Percentiles rank a stretch among this genome's conserved stretches.
Conservation (phyloP, 1,140 invertebrate species). For the Cotesia glomerata region DNA sequence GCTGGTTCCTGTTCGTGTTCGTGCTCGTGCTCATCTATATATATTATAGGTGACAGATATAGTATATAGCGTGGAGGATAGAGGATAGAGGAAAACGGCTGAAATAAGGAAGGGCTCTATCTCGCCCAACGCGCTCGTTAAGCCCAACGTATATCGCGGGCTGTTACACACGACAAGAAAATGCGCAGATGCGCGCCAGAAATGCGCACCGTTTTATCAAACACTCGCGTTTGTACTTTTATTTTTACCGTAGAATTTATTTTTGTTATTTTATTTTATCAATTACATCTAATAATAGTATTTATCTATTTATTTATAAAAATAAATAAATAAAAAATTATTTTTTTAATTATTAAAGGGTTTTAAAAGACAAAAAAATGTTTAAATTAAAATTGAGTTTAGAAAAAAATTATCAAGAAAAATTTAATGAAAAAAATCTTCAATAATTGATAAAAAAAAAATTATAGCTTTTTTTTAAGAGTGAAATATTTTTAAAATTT, state of each 20-base stretch:
- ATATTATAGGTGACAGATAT: background rate
- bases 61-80: background rate
- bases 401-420: no score
- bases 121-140: background rate
- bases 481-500: no score
- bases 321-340: background rate
- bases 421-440: no score
- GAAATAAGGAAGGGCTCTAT: background rate
- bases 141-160: background rate
- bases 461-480: no score
- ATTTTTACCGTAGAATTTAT: no score
- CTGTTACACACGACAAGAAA: background rate
- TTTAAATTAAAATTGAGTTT: no score
- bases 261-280: no score
- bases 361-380: no score
- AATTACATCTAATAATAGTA: background rate
- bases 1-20: no score
- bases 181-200: slow-evolving; percentile 8
- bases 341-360: no score
- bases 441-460: no score
- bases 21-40: no score
- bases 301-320: background rate
- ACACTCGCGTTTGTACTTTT: background rate
- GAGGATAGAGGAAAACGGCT: background rate
- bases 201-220: slow-evolving; percentile 1